Conservation (phyloP, 2,797 vertebrate genomes). For the Gymnodraco acuticeps region DNA sequence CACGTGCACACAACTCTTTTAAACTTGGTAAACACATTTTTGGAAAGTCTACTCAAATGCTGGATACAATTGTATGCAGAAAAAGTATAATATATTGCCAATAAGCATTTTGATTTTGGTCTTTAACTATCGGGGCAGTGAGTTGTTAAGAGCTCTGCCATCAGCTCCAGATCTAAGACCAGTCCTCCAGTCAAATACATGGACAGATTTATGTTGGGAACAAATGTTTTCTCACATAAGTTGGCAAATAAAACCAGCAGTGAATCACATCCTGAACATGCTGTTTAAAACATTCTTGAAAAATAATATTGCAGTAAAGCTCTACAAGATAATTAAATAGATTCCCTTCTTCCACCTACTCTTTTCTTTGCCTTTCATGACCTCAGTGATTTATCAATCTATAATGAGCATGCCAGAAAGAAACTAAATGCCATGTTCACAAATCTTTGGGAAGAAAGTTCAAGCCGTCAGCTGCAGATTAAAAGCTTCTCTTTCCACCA, state of each 20-base stretch:
- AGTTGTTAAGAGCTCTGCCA: neutral
- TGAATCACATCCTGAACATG: neutral
- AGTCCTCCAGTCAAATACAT: slow-evolving; percentile 11
- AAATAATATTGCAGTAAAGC: neutral
- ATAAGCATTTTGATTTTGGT: neutral
- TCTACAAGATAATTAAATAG: slow-evolving; percentile 14
- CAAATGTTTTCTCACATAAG: slow-evolving; percentile 7
- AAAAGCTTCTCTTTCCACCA: slow-evolving; percentile 17
- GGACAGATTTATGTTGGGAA: neutral
- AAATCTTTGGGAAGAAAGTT: slow-evolving; percentile 5
- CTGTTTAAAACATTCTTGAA: no score
- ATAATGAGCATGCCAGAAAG: neutral
- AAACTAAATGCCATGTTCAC: neutral
- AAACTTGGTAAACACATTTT: no score
- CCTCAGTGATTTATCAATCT: slow-evolving; percentile 19
- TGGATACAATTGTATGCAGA: neutral
- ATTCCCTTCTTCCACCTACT: slow-evolving; percentile 24
- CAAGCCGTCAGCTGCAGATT: neutral
- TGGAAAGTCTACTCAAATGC: neutral
- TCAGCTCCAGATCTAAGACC: neutral
- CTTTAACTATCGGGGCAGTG: neutral
- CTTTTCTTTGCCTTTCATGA: slow-evolving; percentile 20
- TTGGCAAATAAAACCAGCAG: neutral
- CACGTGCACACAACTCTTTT: neutral
- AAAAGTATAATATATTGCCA: neutral